Evolutionary conservation across 2,113 vertebrate genomes (phyloP), one percentile per base, ranked within the genome.

Genomic region (Halichoerus grypus): DNA sequence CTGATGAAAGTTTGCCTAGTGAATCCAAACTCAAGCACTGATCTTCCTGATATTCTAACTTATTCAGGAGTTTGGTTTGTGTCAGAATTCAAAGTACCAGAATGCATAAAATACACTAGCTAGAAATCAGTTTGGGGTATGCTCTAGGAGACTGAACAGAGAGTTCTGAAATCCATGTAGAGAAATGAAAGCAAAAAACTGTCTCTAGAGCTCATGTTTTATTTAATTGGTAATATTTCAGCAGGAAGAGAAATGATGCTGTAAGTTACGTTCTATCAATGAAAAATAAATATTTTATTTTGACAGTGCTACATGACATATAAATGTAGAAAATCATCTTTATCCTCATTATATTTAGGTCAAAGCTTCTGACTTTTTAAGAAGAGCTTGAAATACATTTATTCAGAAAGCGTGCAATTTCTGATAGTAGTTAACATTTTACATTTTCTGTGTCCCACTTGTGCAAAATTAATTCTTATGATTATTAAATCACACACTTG

Each of bases 281-380:
- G 91, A 90, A 97, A 96, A 97, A 96, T 96, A 96, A 97, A 96
- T 97, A 95, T 97, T 97, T 97, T 96, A 97, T 97, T 96, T 96
- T 96, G 80, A 91, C 88, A 77, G 57, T 88, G n/a, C 22, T 88
- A 1, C 36, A 88, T 91, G 46, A 91, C 53, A 95, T 84, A 89
- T 77, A 97, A 87, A 88, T 82, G 11, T 84, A 67, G 77, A 93
- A 87, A 84, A 14, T 93, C 33, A 95, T 42, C 83, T 97, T 85
- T 59, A 77, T 93, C 15, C 26, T 92, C 67, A 90, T 88, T 96
- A 92, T 82, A 91, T 67, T 55, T 88, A 92, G 76, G 46, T 84
- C 63, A 95, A 93, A 90, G 0, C 72, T 96, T 96, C 39, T 92
- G 28, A 96, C 51, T 94, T 97, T 97, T 92, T 81, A 97, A 90